phyloP scores from a whole-genome alignment of 2,113 vertebrate species.

The Lampris incognitus region DNA sequence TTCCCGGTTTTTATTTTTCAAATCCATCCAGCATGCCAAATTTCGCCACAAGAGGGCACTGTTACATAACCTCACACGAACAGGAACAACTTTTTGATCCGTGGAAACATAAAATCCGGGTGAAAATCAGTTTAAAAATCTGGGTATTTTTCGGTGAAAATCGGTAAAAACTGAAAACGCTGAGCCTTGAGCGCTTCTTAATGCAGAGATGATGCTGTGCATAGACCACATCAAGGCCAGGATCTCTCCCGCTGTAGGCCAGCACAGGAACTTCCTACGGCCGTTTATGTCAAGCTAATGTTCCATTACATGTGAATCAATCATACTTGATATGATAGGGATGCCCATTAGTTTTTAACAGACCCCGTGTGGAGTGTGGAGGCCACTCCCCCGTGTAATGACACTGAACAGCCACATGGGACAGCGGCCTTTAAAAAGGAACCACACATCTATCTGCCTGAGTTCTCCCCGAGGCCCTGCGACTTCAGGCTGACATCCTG shows the following conservation, averaged over 20 bases:
- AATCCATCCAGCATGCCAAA: too few species aligned
- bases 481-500: slow-evolving; percentile 31
- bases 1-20: too few species aligned
- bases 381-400: slow-evolving; percentile 34
- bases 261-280: slow-evolving; percentile 20
- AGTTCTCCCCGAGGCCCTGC: slow-evolving; percentile 3
- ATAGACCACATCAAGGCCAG: slow-evolving; percentile 49
- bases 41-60: too few species aligned
- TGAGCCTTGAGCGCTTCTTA: slow-evolving; percentile 18
- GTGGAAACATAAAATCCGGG: too few species aligned
- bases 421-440: slow-evolving; percentile 44
- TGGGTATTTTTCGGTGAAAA: too few species aligned
- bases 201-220: slow-evolving; percentile 37
- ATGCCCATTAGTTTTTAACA: slow-evolving; percentile 39
- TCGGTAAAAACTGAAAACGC: too few species aligned
- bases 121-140: too few species aligned
- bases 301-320: slow-evolving; percentile 49
- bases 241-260: neutral
- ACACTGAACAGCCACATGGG: slow-evolving; percentile 14
- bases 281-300: slow-evolving; percentile 51
- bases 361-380: slow-evolving; percentile 16
- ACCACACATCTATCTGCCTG: slow-evolving; percentile 18
- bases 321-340: slow-evolving; percentile 53
- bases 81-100: too few species aligned
- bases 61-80: too few species aligned